Conservation (phyloP, 2,113 vertebrate species). For the Equus przewalskii region DNA sequence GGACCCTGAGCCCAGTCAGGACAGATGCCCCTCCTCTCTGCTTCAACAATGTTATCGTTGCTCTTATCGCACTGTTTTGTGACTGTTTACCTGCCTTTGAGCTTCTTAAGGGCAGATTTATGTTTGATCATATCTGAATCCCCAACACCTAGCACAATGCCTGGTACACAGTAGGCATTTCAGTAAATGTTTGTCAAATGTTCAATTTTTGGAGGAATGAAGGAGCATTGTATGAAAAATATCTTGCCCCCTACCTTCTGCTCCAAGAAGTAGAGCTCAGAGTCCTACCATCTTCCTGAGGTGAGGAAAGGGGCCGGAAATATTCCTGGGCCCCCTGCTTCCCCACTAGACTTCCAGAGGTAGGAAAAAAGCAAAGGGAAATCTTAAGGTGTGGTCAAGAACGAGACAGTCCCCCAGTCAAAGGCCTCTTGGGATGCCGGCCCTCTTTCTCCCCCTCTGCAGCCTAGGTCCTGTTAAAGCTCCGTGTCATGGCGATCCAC, state of each 20-base stretch:
- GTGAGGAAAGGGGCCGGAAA: neutral
- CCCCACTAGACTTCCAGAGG: neutral
- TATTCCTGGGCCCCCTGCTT: neutral
- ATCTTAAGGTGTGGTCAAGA: neutral
- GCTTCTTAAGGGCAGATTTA: conserved; percentile 11
- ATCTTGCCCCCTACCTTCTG: neutral
- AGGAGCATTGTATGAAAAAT: neutral
- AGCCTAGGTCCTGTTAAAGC: neutral
- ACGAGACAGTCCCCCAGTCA: neutral
- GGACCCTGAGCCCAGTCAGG: neutral
- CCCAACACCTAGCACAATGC: neutral
- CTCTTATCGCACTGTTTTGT: conserved; percentile 10
- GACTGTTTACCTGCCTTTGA: conserved; percentile 6
- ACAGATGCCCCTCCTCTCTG: neutral
- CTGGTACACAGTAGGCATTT: neutral
- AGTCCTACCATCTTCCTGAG: neutral
- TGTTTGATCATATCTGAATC: neutral
- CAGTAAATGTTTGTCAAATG: conserved; percentile 21
- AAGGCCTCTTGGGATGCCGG: neutral
- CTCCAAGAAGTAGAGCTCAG: neutral
- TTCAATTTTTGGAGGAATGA: conserved; percentile 20
- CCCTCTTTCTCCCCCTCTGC: rapidly evolving
- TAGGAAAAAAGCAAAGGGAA: neutral
- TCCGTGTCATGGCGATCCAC: neutral
- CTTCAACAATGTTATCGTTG: neutral